These are phyloP conservation scores for Oscheius onirici DNA, from an alignment of 2,888 invertebrate species.

Conservation along the genomic window DNA sequence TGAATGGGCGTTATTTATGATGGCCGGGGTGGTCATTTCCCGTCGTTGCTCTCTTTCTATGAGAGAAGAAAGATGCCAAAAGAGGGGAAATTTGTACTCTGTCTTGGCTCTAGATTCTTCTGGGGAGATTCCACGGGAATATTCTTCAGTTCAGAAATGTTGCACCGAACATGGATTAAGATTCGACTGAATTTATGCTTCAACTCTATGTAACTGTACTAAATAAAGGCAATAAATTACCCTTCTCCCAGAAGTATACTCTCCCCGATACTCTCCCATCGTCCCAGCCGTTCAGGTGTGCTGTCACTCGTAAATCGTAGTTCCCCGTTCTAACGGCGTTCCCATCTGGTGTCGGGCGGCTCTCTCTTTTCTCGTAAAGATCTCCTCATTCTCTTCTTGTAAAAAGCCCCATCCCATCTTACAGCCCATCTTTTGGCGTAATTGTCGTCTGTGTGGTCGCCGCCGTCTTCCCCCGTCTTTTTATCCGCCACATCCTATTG, in stretches of 20 bases:
- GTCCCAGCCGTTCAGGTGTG: constrained; percentile 12
- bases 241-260: no score
- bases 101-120: no score
- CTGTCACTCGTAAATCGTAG: constrained; percentile 24
- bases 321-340: constrained; percentile 19
- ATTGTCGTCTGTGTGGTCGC: constrained; percentile 16
- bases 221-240: no score
- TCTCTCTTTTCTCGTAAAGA: constrained; percentile 5
- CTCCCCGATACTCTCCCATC: background rate
- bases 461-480: constrained; percentile 12
- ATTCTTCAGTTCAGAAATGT: no score
- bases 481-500: constrained; percentile 31
- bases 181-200: no score
- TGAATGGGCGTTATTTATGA: constrained; percentile 26
- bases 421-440: background rate
- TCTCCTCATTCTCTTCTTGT: background rate
- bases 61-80: no score
- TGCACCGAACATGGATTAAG: no score
- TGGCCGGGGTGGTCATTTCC: constrained; percentile 9
- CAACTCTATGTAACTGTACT: no score
- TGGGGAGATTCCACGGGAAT: no score
- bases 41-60: background rate
- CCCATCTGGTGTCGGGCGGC: constrained; percentile 19
- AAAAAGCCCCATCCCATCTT: background rate
- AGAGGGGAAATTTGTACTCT: no score